Evolutionary conservation across 2,888 invertebrate genomes (phyloP).

Genomic region (Eupithecia exiguata): DNA sequence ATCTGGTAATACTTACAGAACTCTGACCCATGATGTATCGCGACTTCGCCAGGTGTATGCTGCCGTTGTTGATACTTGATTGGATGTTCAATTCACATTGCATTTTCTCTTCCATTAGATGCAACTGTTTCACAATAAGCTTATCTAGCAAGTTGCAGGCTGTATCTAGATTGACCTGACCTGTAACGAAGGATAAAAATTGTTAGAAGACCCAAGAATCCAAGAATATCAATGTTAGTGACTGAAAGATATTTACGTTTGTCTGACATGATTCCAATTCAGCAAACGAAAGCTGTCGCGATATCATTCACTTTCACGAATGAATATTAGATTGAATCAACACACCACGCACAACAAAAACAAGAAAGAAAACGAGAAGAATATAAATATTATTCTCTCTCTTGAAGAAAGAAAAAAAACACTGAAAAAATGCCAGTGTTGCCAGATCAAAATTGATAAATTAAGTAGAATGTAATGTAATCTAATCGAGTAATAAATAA

Average conservation of each 20-base stretch:
- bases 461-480: too few species aligned
- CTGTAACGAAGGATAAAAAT: conserved; percentile 28
- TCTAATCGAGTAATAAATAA: too few species aligned
- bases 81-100: conserved; percentile 87
- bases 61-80: conserved; percentile 86
- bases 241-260: background rate
- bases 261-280: conserved; percentile 1
- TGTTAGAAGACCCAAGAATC: background rate
- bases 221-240: background rate
- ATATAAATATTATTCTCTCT: too few species aligned
- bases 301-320: background rate
- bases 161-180: conserved; percentile 52
- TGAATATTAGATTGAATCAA: background rate
- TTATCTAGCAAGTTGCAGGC: conserved; percentile 87
- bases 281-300: background rate
- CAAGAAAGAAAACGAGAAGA: background rate
- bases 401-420: too few species aligned
- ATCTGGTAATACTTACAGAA: conserved; percentile 87
- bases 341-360: background rate
- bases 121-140: conserved; percentile 86
- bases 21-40: conserved; percentile 91
- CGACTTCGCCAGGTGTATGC: conserved; percentile 88
- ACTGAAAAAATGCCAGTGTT: too few species aligned
- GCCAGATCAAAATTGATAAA: too few species aligned
- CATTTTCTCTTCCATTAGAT: conserved; percentile 89